A percentile compares a stretch with the other conserved stretches of the same genome.
These are phyloP conservation scores for Cichlasoma orientale DNA, from an alignment of 2,797 vertebrate genomes.

Conservation along the genomic window DNA sequence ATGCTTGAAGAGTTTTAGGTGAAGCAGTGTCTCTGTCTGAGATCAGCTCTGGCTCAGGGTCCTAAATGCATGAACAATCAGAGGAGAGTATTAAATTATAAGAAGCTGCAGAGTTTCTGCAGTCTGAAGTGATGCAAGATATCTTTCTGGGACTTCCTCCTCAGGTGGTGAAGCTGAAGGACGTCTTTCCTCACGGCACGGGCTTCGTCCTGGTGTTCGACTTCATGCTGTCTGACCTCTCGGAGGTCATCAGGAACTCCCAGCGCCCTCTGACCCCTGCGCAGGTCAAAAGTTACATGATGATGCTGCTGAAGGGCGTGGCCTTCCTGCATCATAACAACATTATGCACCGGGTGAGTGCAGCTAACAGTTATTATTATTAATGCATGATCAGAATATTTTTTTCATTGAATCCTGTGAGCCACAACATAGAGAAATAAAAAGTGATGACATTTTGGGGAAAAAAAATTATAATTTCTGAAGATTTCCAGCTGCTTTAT, in stretches of 20 bases:
- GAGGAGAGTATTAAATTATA: background rate
- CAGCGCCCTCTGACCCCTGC: constrained; percentile 86
- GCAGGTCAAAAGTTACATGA: constrained; percentile 91
- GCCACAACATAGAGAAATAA: too few species aligned
- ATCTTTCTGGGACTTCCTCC: background rate
- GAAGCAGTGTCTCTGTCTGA: too few species aligned
- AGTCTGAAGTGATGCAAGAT: background rate
- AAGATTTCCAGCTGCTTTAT: too few species aligned
- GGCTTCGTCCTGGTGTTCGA: constrained; percentile 93
- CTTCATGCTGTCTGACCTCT: constrained; percentile 92
- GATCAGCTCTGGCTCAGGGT: too few species aligned
- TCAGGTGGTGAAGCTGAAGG: constrained; percentile 90
- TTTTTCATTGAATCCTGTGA: background rate
- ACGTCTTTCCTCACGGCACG: constrained; percentile 88
- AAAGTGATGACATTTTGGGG: background rate
- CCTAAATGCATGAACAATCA: too few species aligned
- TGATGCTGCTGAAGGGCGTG: constrained; percentile 91
- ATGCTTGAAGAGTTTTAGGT: too few species aligned
- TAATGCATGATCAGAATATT: background rate
- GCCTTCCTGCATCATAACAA: constrained; percentile 90
- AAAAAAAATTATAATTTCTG: too few species aligned
- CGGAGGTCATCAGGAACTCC: constrained; percentile 88
- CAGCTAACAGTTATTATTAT: background rate
- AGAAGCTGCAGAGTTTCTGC: background rate
- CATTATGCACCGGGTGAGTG: constrained; percentile 89